These are phyloP conservation scores for Galago senegalensis DNA, from an alignment of 2,797 vertebrate genomes.

Conservation along the genomic window DNA sequence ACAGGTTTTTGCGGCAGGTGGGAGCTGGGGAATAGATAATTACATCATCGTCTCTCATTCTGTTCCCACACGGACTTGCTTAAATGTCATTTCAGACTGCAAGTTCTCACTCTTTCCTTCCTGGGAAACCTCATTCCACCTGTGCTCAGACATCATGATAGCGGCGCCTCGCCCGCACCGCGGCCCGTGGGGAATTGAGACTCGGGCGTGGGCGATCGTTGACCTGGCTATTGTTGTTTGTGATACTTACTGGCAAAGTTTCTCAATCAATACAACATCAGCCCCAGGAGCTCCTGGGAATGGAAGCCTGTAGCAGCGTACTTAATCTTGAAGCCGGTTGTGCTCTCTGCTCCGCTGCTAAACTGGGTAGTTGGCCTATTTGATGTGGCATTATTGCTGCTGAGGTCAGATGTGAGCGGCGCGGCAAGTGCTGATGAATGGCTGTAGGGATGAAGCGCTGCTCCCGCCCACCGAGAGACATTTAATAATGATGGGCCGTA, in stretches of 20 bases:
- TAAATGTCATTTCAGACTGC: conserved; percentile 95
- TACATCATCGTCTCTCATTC: conserved; percentile 93
- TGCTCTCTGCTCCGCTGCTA: conserved; percentile 97
- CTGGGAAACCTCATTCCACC: conserved; percentile 89
- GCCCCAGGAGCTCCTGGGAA: conserved; percentile 96
- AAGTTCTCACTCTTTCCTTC: conserved; percentile 88
- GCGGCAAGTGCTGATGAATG: conserved; percentile 95
- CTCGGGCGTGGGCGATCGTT: conserved; percentile 95
- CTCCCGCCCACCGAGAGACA: conserved; percentile 95
- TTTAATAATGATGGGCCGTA: conserved; percentile 98
- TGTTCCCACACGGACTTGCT: conserved; percentile 94
- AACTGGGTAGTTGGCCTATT: conserved; percentile 98
- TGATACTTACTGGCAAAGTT: conserved; percentile 99
- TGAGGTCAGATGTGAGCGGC: conserved; percentile 98
- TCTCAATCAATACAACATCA: conserved; percentile 98
- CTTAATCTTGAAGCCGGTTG: conserved; percentile 98
- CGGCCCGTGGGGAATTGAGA: conserved; percentile 91
- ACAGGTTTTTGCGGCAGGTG: conserved; percentile 80
- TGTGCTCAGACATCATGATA: conserved; percentile 92
- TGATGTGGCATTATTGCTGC: conserved; percentile 98
- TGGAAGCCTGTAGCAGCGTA: conserved; percentile 95
- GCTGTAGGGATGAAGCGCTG: conserved; percentile 95
- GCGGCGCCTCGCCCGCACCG: conserved; percentile 88
- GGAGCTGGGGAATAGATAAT: conserved; percentile 92
- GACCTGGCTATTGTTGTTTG: conserved; percentile 99